phyloP scores from a whole-genome alignment of 1,140 invertebrate genomes.

The Pinna nobilis region DNA sequence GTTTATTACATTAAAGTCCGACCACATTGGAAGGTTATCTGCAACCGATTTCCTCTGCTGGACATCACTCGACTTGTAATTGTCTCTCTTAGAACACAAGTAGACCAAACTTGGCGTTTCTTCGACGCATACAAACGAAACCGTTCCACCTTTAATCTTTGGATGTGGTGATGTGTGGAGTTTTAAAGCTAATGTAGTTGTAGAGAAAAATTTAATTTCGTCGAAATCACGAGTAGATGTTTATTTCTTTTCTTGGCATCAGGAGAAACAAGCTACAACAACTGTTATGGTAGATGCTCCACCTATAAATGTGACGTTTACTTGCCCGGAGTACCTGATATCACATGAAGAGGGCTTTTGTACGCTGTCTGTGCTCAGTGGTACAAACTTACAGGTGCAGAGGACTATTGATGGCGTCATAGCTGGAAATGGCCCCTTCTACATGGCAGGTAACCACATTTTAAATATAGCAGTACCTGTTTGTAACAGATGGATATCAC shows the following conservation, averaged over 20 bases:
- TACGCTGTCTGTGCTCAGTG: conserved; percentile 34
- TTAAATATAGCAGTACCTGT: background rate
- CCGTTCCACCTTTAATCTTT: too few relatives aligned
- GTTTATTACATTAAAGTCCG: too few relatives aligned
- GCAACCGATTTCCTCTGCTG: too few relatives aligned
- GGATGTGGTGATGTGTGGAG: too few relatives aligned
- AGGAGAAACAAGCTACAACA: conserved; percentile 46
- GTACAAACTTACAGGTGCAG: conserved; percentile 32
- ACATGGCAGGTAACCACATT: conserved; percentile 23
- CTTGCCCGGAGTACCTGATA: conserved; percentile 41
- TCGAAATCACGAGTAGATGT: background rate
- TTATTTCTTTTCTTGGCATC: conserved; percentile 9
- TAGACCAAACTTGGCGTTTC: too few relatives aligned
- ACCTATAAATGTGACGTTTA: conserved; percentile 25
- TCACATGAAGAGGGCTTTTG: conserved; percentile 49
- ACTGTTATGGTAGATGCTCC: conserved; percentile 45
- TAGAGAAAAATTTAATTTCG: background rate
- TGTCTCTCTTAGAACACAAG: too few relatives aligned
- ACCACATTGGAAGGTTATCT: too few relatives aligned
- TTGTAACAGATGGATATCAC: background rate
- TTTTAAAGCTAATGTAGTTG: too few relatives aligned
- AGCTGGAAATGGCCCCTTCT: conserved; percentile 2
- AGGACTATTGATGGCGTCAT: conserved; percentile 8
- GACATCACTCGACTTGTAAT: too few relatives aligned
- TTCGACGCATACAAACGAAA: too few relatives aligned